Percentiles rank a stretch among this genome's conserved stretches.
Conservation (phyloP, 2,797 vertebrate genomes). For the Falco concolor region DNA sequence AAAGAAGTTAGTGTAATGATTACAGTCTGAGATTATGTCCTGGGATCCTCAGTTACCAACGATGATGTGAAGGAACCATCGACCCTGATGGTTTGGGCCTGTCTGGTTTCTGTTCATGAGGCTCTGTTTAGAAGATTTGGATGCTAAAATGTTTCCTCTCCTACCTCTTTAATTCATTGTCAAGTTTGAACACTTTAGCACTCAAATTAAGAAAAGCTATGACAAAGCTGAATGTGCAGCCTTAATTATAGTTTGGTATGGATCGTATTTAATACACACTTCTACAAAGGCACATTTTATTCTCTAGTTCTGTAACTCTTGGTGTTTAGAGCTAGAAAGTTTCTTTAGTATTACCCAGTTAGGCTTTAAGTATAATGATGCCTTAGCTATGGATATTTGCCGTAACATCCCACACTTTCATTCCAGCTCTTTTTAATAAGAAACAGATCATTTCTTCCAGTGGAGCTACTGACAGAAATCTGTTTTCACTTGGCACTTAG, state of each 20-base stretch:
- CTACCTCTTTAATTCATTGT: background rate
- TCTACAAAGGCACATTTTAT: background rate
- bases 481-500: background rate
- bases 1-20: background rate
- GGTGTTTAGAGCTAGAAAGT: background rate
- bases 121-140: background rate
- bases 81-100: background rate
- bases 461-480: background rate
- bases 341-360: background rate
- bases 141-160: background rate
- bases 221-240: background rate
- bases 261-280: background rate
- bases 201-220: background rate
- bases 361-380: background rate
- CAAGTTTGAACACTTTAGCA: background rate
- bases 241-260: background rate
- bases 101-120: background rate
- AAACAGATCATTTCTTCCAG: background rate
- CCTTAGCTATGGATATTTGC: background rate
- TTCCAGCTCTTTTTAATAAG: slow-evolving; percentile 10
- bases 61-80: background rate
- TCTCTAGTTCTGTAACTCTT: background rate
- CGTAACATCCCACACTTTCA: background rate
- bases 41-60: background rate
- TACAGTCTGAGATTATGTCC: background rate